phyloP scores from a whole-genome alignment of 2,888 invertebrate species.

The Dorcus parallelipipedus region DNA sequence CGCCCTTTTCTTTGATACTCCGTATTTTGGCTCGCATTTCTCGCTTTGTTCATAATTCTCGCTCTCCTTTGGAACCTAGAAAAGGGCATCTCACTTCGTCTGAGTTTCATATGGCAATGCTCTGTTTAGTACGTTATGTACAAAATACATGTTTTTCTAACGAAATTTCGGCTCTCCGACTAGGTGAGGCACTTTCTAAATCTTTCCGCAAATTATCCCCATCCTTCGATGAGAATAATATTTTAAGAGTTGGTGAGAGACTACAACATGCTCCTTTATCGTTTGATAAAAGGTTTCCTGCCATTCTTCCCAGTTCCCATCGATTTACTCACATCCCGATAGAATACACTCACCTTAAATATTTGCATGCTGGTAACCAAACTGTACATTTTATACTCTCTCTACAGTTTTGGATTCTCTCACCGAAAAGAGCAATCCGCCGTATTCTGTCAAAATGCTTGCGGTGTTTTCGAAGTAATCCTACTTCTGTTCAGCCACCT shows the following conservation, averaged over 20 bases:
- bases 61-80: neutral
- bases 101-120: constrained; percentile 5
- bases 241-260: too few relatives aligned
- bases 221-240: too few relatives aligned
- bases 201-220: too few relatives aligned
- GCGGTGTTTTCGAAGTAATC: constrained; percentile 22
- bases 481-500: constrained; percentile 5
- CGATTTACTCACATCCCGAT: too few relatives aligned
- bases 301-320: too few relatives aligned
- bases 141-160: constrained; percentile 7
- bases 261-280: too few relatives aligned
- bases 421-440: neutral
- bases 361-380: neutral
- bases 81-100: neutral
- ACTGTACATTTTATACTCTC: neutral
- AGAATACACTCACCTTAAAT: too few relatives aligned
- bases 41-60: too few relatives aligned
- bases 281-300: too few relatives aligned
- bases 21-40: neutral
- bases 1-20: neutral
- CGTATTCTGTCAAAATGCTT: constrained; percentile 4
- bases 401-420: neutral
- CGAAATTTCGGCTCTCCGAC: constrained; percentile 3
- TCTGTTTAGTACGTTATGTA: constrained; percentile 2
- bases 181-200: too few relatives aligned